Percentiles rank a stretch among this genome's conserved stretches.
Conservation (phyloP, 2,797 vertebrate genomes). For the Lagocephalus sceleratus region DNA sequence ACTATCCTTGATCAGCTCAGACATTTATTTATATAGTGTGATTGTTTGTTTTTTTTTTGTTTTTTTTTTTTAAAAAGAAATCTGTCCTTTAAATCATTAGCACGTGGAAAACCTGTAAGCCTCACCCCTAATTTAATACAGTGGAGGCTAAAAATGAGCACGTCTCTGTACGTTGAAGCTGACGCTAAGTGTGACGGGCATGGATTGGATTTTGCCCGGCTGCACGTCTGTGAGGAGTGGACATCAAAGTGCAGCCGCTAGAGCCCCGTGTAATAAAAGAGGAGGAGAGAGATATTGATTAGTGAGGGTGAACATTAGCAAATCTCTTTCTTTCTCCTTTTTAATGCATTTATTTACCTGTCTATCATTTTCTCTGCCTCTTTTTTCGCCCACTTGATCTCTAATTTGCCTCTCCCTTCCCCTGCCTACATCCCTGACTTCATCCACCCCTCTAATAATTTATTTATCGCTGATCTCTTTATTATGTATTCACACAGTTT, state of each 20-base stretch:
- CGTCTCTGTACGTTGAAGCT: constrained; percentile 38
- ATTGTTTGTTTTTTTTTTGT: too few relatives aligned
- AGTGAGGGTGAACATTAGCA: constrained; percentile 67
- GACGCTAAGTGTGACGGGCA: constrained; percentile 63
- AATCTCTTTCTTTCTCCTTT: constrained; percentile 60
- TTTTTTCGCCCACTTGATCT: constrained; percentile 23
- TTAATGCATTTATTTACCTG: constrained; percentile 50
- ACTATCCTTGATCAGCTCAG: too few relatives aligned
- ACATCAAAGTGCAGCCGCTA: constrained; percentile 65
- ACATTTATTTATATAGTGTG: too few relatives aligned
- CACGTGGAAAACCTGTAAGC: too few relatives aligned
- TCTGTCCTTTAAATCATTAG: too few relatives aligned
- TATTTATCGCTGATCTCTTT: constrained; percentile 70
- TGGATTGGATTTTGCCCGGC: constrained; percentile 52
- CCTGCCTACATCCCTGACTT: constrained; percentile 31
- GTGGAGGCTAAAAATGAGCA: constrained; percentile 33
- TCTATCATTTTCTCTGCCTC: constrained; percentile 50
- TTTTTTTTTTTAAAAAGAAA: too few relatives aligned
- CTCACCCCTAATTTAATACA: constrained; percentile 30
- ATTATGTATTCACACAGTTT: constrained; percentile 57
- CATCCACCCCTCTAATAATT: constrained; percentile 60
- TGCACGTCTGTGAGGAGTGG: constrained; percentile 51
- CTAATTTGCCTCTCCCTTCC: constrained; percentile 46
- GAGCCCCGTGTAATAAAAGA: constrained; percentile 68
- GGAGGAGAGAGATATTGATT: constrained; percentile 68